These are phyloP conservation scores for Drosophila kambysellisi DNA, from an alignment of 2,888 invertebrate genomes.

Conservation along the genomic window DNA sequence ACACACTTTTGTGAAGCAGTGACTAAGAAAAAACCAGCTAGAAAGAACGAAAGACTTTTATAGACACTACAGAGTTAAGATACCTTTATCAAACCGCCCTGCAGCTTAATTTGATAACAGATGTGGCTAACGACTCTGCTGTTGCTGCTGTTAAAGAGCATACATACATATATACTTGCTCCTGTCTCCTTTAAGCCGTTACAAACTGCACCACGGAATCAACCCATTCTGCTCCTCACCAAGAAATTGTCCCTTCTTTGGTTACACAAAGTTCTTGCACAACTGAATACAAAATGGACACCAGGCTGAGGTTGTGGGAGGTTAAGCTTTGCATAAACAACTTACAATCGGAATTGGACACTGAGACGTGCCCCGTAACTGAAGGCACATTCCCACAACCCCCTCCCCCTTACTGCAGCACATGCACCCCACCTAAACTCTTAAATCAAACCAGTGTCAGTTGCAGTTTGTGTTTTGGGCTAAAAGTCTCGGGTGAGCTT, in stretches of 20 bases:
- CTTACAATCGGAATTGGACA: conserved; percentile 56
- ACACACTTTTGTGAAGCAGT: conserved; percentile 17
- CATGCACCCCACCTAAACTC: not conserved
- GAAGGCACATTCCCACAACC: not conserved
- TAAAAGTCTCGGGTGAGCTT: conserved; percentile 35
- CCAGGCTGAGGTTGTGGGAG: conserved; percentile 31
- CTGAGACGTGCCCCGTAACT: conserved; percentile 40
- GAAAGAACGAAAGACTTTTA: not conserved
- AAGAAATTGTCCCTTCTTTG: conserved; percentile 17
- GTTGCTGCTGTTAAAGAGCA: not conserved
- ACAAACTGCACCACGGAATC: not conserved
- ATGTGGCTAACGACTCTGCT: not conserved
- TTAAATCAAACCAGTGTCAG: conserved; percentile 12
- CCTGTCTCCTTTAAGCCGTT: not conserved
- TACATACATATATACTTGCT: not conserved
- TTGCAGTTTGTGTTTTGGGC: conserved; percentile 54
- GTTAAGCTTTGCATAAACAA: conserved; percentile 57
- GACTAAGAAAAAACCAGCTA: not conserved
- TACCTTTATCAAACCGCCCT: not conserved
- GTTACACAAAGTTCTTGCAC: conserved; percentile 52
- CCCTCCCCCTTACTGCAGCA: not conserved
- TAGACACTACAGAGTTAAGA: not conserved
- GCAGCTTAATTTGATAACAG: not conserved
- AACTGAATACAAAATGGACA: conserved; percentile 30
- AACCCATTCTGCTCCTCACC: not conserved